Percentiles rank a stretch among this genome's conserved stretches.
phyloP scores from a whole-genome alignment of 2,888 invertebrate species.

The Hirtodrosophila alboralis region DNA sequence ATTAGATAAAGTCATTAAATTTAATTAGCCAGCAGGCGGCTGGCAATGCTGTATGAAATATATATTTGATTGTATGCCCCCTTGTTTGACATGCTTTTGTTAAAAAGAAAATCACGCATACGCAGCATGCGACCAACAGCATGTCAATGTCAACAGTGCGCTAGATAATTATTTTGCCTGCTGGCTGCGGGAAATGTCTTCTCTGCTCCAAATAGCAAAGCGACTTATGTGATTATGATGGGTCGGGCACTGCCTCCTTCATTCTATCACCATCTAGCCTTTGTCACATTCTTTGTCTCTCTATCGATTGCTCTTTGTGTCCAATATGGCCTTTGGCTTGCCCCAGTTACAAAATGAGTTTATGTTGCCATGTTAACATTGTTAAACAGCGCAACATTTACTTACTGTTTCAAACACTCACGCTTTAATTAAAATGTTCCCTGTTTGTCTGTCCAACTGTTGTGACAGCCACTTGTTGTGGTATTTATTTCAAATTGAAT shows the following conservation, averaged over 20 bases:
- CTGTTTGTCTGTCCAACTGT: slow-evolving; percentile 5
- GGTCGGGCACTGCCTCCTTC: slow-evolving; percentile 10
- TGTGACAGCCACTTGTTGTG: slow-evolving; percentile 25
- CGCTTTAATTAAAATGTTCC: slow-evolving; percentile 36
- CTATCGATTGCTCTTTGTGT: slow-evolving; percentile 21
- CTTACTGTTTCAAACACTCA: slow-evolving; percentile 13
- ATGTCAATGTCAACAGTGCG: slow-evolving; percentile 70
- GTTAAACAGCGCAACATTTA: slow-evolving; percentile 16
- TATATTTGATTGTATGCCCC: slow-evolving; percentile 8
- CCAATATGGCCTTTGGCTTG: slow-evolving; percentile 45
- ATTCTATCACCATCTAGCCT: not conserved
- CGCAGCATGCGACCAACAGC: slow-evolving; percentile 53
- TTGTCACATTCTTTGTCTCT: slow-evolving; percentile 1
- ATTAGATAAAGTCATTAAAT: slow-evolving; percentile 62
- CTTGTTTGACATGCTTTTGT: slow-evolving; percentile 15
- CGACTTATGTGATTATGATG: slow-evolving; percentile 63
- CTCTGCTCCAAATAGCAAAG: slow-evolving; percentile 68
- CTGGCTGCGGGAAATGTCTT: slow-evolving; percentile 28
- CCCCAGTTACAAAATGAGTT: slow-evolving; percentile 54
- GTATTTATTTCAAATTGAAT: slow-evolving; percentile 2
- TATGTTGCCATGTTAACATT: slow-evolving; percentile 8
- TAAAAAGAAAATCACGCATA: slow-evolving; percentile 61
- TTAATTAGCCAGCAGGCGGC: slow-evolving; percentile 59
- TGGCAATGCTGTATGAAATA: slow-evolving; percentile 27
- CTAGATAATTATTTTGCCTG: slow-evolving; percentile 62